Evolutionary conservation across 2,888 invertebrate species (phyloP).

Genomic region (Aspidapion aeneum): DNA sequence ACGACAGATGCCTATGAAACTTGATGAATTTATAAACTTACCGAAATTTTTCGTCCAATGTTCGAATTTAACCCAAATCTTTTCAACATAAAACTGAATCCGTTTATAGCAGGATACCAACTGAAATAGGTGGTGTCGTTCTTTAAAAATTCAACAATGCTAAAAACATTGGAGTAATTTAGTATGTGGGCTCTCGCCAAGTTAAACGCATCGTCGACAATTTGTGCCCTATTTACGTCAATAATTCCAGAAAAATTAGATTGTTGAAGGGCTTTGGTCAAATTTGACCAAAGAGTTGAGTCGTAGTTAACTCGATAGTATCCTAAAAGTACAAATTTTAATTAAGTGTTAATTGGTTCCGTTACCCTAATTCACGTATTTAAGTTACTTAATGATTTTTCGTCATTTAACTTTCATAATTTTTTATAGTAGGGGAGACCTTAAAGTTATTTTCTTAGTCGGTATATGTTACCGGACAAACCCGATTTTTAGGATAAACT

Average conservation of each 20-base stretch:
- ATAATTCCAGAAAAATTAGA: slow-evolving; percentile 53
- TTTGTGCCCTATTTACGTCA: slow-evolving; percentile 67
- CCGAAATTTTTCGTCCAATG: slow-evolving; percentile 25
- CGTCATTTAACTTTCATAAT: too few relatives aligned
- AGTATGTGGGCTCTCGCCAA: slow-evolving; percentile 55
- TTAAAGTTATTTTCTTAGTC: too few relatives aligned
- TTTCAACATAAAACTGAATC: slow-evolving; percentile 28
- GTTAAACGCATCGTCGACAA: slow-evolving; percentile 70
- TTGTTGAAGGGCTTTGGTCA: slow-evolving; percentile 49
- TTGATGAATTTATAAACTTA: too few relatives aligned
- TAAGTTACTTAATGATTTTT: too few relatives aligned
- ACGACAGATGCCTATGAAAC: too few relatives aligned
- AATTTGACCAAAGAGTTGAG: slow-evolving; percentile 59
- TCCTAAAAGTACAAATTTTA: slow-evolving; percentile 44
- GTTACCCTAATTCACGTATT: too few relatives aligned
- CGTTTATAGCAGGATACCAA: slow-evolving; percentile 60
- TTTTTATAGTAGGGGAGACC: too few relatives aligned
- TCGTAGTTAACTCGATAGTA: slow-evolving; percentile 65
- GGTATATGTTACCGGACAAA: too few relatives aligned
- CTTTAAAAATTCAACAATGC: slow-evolving; percentile 63
- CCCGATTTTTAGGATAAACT: too few relatives aligned
- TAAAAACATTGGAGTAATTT: slow-evolving; percentile 57
- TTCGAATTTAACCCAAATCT: slow-evolving; percentile 23
- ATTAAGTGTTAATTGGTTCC: too few relatives aligned
- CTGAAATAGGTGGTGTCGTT: slow-evolving; percentile 69